phyloP scores from a whole-genome alignment of 2,888 invertebrate species.

The Auanema sp. region DNA sequence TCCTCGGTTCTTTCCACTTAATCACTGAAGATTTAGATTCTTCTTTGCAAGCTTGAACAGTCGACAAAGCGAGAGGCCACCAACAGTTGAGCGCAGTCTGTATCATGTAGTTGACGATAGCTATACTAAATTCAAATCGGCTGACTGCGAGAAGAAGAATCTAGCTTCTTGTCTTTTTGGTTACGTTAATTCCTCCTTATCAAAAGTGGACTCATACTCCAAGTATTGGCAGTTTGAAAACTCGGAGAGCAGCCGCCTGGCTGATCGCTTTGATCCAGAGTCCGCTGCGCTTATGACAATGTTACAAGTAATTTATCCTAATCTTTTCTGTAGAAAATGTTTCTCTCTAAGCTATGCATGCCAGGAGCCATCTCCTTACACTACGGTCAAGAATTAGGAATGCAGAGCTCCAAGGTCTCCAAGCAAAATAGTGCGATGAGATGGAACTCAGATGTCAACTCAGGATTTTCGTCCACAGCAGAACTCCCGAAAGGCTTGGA shows the following conservation, averaged over 20 bases:
- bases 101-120: too few species aligned
- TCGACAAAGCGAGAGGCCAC: not conserved
- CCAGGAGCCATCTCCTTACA: conserved; percentile 48
- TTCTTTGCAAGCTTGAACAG: not conserved
- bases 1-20: conserved; percentile 22
- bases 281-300: conserved; percentile 44
- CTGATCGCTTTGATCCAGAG: conserved; percentile 37
- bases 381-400: conserved; percentile 46
- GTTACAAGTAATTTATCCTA: conserved; percentile 24
- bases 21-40: conserved; percentile 27
- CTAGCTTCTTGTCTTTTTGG: too few species aligned
- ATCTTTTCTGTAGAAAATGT: not conserved
- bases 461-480: conserved; percentile 32
- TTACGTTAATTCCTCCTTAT: not conserved
- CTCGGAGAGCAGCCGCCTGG: conserved; percentile 31
- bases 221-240: conserved; percentile 53
- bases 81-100: not conserved
- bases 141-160: too few species aligned
- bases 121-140: too few species aligned
- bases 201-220: conserved; percentile 25
- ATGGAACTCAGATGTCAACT: conserved; percentile 37
- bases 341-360: conserved; percentile 28
- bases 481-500: conserved; percentile 30
- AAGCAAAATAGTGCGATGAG: conserved; percentile 40
- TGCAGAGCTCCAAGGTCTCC: conserved; percentile 18